phyloP scores from a whole-genome alignment of 2,797 vertebrate species.

The Enteromius anoplus region DNA sequence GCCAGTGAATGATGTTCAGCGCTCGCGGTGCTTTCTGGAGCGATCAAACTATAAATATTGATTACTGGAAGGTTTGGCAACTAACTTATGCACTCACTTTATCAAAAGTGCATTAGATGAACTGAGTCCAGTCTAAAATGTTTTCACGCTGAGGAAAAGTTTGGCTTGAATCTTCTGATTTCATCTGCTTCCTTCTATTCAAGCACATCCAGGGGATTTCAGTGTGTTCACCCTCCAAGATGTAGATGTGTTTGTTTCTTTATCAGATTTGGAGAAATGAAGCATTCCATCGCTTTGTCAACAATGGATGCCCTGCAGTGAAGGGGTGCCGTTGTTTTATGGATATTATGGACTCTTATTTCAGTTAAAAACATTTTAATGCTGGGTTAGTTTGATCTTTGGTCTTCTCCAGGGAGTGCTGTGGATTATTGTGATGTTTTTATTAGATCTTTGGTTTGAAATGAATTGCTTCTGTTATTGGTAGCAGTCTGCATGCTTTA shows the following conservation, averaged over 20 bases:
- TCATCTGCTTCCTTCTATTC: background rate
- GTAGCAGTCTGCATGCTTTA: background rate
- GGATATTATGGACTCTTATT: no score
- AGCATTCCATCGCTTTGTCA: no score
- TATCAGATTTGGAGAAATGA: background rate
- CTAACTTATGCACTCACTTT: constrained; percentile 6
- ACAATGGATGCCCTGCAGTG: no score
- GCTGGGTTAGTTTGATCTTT: no score
- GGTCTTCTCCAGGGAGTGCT: no score
- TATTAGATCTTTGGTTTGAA: background rate
- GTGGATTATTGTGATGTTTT: no score
- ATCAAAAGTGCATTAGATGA: constrained; percentile 4
- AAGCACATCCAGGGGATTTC: background rate
- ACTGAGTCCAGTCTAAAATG: background rate
- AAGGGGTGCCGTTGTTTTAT: no score
- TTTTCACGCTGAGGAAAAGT: background rate
- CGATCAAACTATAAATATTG: background rate
- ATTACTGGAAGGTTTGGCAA: constrained; percentile 12
- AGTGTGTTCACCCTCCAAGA: background rate
- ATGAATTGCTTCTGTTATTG: background rate
- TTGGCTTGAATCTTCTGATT: background rate
- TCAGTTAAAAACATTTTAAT: no score
- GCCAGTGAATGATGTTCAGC: background rate
- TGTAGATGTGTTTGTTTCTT: background rate
- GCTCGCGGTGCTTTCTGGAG: background rate